These are phyloP conservation scores for Phrynocephalus versicolor DNA, from an alignment of 2,113 vertebrate species.

Conservation along the genomic window DNA sequence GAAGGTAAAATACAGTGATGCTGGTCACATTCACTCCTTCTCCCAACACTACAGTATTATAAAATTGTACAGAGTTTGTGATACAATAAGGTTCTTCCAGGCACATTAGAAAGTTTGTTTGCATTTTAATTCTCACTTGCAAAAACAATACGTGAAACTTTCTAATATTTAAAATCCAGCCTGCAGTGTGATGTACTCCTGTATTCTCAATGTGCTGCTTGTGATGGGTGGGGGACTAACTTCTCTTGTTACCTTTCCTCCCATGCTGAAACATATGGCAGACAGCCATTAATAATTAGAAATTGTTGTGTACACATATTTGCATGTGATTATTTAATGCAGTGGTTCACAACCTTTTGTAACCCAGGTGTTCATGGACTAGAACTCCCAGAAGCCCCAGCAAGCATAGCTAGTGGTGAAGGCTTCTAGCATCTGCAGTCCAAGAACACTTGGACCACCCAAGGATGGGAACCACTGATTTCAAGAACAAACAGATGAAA, in stretches of 20 bases:
- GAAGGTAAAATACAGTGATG: neutral
- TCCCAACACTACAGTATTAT: neutral
- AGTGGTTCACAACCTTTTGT: no score
- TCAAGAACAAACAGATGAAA: no score
- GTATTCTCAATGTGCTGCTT: neutral
- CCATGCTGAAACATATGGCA: neutral
- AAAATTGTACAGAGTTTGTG: neutral
- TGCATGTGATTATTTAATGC: neutral
- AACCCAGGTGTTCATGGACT: no score
- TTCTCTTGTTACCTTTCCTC: neutral
- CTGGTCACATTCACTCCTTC: neutral
- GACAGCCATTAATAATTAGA: neutral
- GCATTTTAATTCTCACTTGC: neutral
- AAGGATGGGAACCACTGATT: no score
- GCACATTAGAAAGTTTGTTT: neutral
- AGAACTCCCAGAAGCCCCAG: no score
- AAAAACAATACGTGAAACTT: neutral
- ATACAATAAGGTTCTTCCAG: neutral
- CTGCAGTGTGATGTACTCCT: neutral
- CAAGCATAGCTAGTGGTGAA: no score
- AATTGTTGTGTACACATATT: neutral
- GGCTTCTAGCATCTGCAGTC: no score
- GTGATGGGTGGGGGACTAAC: no score
- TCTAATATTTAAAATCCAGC: neutral
- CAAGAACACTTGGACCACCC: no score